Conservation (phyloP, 2,797 vertebrate genomes). For the Pachyuromys duprasi region DNA sequence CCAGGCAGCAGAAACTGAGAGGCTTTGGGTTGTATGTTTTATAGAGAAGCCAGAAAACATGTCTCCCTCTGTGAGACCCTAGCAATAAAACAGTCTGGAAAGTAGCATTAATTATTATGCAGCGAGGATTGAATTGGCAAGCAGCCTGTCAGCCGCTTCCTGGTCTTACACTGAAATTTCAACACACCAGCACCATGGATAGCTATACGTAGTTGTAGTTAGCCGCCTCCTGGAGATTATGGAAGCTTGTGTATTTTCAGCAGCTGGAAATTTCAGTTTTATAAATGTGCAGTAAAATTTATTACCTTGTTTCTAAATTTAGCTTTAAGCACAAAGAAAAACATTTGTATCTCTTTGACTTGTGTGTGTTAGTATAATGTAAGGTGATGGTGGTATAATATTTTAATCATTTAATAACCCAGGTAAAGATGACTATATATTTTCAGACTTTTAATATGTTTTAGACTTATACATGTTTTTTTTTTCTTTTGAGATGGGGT, state of each 20-base stretch:
- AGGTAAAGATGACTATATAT: background rate
- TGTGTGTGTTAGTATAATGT: background rate
- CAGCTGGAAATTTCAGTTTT: slow-evolving; percentile 14
- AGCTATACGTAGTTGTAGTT: background rate
- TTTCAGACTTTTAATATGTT: background rate
- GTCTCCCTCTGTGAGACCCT: slow-evolving; percentile 44
- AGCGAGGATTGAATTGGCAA: slow-evolving; percentile 52
- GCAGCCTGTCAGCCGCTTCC: background rate
- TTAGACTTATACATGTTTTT: background rate
- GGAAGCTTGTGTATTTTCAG: background rate
- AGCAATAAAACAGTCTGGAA: slow-evolving; percentile 56
- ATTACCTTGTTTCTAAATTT: background rate
- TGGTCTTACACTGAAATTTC: slow-evolving; percentile 43
- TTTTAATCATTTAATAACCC: background rate
- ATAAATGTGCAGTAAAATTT: background rate
- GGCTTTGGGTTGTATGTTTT: slow-evolving; percentile 61
- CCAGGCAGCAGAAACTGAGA: slow-evolving; percentile 41
- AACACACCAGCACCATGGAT: background rate
- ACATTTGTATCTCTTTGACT: background rate
- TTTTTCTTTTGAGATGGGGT: background rate
- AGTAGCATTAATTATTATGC: slow-evolving; percentile 62
- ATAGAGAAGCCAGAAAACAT: slow-evolving; percentile 59
- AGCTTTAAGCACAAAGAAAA: slow-evolving; percentile 39
- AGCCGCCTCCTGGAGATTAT: background rate
- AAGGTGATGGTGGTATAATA: background rate